phyloP scores from a whole-genome alignment of 2,797 vertebrate species.

The Tokudaia muenninki region DNA sequence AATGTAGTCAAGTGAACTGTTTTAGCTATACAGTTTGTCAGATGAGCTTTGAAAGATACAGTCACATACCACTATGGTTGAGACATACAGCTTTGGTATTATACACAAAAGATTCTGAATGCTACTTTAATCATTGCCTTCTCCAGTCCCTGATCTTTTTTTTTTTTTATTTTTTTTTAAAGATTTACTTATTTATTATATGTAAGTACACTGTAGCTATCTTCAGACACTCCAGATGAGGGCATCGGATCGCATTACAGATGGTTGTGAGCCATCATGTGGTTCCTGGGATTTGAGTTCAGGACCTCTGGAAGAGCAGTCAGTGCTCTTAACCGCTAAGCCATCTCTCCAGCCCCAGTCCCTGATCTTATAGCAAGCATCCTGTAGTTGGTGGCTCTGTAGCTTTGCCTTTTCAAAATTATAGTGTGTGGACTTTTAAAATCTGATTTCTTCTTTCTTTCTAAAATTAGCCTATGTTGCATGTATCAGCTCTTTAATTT shows the following conservation, averaged over 20 bases:
- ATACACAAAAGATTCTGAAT: background rate
- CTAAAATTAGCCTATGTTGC: conserved; percentile 11
- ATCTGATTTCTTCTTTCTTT: conserved; percentile 20
- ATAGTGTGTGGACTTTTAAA: background rate
- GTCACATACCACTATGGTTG: background rate
- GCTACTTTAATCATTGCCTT: background rate
- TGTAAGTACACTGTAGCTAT: no score
- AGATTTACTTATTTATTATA: no score
- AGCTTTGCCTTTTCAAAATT: background rate
- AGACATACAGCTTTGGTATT: background rate
- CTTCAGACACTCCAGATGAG: no score
- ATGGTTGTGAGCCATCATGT: no score
- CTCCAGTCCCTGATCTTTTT: background rate
- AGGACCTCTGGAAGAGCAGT: no score
- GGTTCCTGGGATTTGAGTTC: no score
- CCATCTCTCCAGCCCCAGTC: background rate
- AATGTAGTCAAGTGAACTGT: background rate
- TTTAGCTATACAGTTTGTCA: background rate
- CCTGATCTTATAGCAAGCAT: background rate
- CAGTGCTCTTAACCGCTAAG: no score
- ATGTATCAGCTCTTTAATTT: background rate
- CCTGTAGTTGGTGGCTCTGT: background rate
- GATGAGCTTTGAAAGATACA: background rate
- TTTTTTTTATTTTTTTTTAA: no score
- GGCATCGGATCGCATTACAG: no score